Conservation (phyloP, 1,140 invertebrate species). For the Tetragonula clypearis region DNA sequence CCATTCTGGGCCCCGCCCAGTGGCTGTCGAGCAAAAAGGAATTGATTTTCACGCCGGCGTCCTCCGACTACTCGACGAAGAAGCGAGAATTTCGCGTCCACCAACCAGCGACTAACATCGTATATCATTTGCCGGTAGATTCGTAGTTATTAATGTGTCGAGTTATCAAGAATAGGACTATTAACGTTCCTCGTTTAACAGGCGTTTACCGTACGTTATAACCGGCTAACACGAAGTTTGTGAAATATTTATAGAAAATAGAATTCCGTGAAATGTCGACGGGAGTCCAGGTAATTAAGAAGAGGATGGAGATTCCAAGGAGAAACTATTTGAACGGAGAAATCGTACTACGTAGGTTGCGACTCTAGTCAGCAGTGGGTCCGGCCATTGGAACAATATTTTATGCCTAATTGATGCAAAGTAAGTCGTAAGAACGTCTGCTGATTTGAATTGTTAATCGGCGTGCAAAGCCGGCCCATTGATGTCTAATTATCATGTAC, state of each 20-base stretch:
- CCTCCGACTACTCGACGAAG: constrained; percentile 16
- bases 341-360: background rate
- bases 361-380: background rate
- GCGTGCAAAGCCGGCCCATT: constrained; percentile 16
- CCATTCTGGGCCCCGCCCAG: constrained; percentile 44
- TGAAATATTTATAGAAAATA: background rate
- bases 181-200: background rate
- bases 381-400: constrained; percentile 38
- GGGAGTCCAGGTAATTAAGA: background rate
- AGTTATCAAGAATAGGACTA: background rate
- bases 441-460: constrained; percentile 56
- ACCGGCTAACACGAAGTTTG: too few species aligned
- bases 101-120: background rate
- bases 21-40: constrained; percentile 52
- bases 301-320: background rate
- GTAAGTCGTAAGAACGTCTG: constrained; percentile 45
- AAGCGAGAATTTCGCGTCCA: constrained; percentile 18
- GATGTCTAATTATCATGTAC: constrained; percentile 54
- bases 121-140: background rate
- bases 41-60: constrained; percentile 54
- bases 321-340: background rate
- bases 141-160: background rate
- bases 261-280: background rate
- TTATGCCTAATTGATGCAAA: constrained; percentile 58
- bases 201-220: too few species aligned